Evolutionary conservation across 2,113 vertebrate genomes (phyloP), one percentile per base, ranked within the genome.

Genomic region (Cephalopholis sonnerati): DNA sequence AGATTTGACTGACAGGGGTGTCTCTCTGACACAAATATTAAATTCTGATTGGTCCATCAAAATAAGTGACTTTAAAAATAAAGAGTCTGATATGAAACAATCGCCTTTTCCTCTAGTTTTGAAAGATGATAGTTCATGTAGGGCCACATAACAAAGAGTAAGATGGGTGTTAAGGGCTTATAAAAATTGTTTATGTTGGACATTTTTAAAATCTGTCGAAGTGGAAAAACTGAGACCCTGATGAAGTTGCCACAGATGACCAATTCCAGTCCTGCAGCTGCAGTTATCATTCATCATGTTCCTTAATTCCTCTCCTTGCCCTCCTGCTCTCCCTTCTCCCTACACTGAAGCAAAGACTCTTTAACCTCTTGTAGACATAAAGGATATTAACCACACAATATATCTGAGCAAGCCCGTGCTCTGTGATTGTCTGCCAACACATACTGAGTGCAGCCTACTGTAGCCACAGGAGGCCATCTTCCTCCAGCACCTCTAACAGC

Each of bases 161-260:
- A 29, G 27, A 51, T 22, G 17, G 22, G 4, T 7, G 17, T 71
- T 71, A 24, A 57, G 24, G 20, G 48, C 6, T 50, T 59, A 22
- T 13, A 20, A 24, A 58, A 67, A 20, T 7, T 5, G 50, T 65
- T 48, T 27, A 12, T 51, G 17, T 17, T 27, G 4, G n/a, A 41
- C 41, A 48, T 50, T 81, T 73, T 74, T 17, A 50, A n/a, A 58
- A 74, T 39, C 15, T 7, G 1, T 4, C 48, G 20, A 3, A 58
- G 18, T 50, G 27, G 61, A 78, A 46, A 24, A 67, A 18, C 2
- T 15, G 29, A 27, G 24, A 55, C 27, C n/a, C 32, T 62, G 36
- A 7, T 59, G 27, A 77, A 69, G 64, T 27, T 66, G 71, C 51
- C 68, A 39, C 65, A 62, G 48, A 74, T 32, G 51, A 89, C 32